Percentiles rank a stretch among this genome's conserved stretches.
phyloP scores from a whole-genome alignment of 2,888 invertebrate species.

The Polydrusus cervinus region DNA sequence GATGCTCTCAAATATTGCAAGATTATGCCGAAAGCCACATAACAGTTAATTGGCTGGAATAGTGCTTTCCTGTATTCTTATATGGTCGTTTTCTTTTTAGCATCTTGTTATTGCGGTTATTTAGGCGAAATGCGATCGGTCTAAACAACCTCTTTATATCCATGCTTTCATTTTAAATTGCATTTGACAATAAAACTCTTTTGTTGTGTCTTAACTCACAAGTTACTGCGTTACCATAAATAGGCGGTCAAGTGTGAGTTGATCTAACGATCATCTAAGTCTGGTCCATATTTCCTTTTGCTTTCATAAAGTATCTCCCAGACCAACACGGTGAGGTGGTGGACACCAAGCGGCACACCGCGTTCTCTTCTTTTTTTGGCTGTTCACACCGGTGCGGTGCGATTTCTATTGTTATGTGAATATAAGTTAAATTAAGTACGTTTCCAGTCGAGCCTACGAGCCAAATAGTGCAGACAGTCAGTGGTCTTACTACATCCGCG shows the following conservation, averaged over 20 bases:
- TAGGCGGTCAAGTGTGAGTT: not conserved
- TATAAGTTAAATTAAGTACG: too few species aligned
- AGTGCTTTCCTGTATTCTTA: slow-evolving; percentile 45
- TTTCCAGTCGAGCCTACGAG: too few species aligned
- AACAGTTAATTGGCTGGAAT: slow-evolving; percentile 53
- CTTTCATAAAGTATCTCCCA: too few species aligned
- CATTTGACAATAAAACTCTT: slow-evolving; percentile 45
- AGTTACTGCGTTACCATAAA: slow-evolving; percentile 36
- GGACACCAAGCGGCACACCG: too few species aligned
- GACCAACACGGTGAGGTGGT: too few species aligned
- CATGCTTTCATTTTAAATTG: slow-evolving; percentile 47
- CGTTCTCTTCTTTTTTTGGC: too few species aligned
- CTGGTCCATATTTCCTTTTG: too few species aligned
- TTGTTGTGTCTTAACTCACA: slow-evolving; percentile 34
- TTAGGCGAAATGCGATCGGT: slow-evolving; percentile 49
- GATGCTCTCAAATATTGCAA: slow-evolving; percentile 36
- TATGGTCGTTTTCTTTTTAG: slow-evolving; percentile 49
- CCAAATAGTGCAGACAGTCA: too few species aligned
- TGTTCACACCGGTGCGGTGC: too few species aligned
- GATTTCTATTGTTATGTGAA: too few species aligned
- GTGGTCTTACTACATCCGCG: too few species aligned
- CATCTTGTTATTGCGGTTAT: slow-evolving; percentile 50
- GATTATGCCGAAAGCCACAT: slow-evolving; percentile 47
- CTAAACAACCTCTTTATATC: slow-evolving; percentile 49
- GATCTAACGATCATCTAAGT: too few species aligned